A percentile compares a stretch with the other conserved stretches of the same genome.
These are phyloP conservation scores for Sparus aurata DNA, from an alignment of 2,797 vertebrate genomes.

Conservation along the genomic window DNA sequence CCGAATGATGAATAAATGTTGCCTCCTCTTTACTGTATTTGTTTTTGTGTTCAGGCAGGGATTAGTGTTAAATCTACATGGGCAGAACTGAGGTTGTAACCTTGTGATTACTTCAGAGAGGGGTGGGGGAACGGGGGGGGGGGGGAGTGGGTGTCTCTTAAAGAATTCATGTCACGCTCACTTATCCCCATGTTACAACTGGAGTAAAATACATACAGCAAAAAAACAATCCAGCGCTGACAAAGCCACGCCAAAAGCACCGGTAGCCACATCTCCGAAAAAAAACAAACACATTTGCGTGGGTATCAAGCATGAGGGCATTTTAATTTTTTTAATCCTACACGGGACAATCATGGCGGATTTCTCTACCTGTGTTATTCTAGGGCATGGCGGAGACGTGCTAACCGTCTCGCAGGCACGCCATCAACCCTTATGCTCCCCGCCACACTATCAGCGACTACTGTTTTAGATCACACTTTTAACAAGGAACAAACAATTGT, in stretches of 20 bases:
- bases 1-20: conserved; percentile 49
- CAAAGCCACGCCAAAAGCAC: conserved; percentile 40
- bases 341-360: not conserved
- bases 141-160: conserved; percentile 4
- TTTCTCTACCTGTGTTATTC: conserved; percentile 49
- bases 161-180: conserved; percentile 67
- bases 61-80: conserved; percentile 78
- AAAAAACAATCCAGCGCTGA: conserved; percentile 60
- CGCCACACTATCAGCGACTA: conserved; percentile 63
- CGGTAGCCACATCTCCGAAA: not conserved
- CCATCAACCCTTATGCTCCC: conserved; percentile 46
- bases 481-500: conserved; percentile 85
- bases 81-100: conserved; percentile 65
- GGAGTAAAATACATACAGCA: conserved; percentile 57
- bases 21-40: conserved; percentile 57
- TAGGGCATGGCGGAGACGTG: conserved; percentile 16
- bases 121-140: conserved; percentile 31
- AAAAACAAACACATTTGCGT: not conserved
- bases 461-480: conserved; percentile 83
- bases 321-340: conserved; percentile 44
- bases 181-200: conserved; percentile 65
- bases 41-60: conserved; percentile 61
- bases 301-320: conserved; percentile 2
- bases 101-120: conserved; percentile 73
- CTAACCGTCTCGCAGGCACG: conserved; percentile 38